These are phyloP conservation scores for Fragum fragum DNA, from an alignment of 2,888 invertebrate genomes.

Conservation along the genomic window DNA sequence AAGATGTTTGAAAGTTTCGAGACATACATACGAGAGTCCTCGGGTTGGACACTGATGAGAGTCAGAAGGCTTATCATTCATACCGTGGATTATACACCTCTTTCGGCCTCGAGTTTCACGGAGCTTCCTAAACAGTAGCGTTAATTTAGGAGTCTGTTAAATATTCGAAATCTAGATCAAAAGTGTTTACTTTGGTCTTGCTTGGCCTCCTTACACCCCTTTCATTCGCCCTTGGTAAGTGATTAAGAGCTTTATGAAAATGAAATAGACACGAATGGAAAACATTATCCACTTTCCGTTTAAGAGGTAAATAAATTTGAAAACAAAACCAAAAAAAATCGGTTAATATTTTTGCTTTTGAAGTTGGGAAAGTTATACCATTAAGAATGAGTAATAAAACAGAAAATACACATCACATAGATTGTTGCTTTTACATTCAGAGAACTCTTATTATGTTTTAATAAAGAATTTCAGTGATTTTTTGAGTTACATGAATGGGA, in stretches of 20 bases:
- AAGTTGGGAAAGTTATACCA: conserved; percentile 14
- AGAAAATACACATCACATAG: not conserved
- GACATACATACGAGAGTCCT: conserved; percentile 61
- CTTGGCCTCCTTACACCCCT: conserved; percentile 51
- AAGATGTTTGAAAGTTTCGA: conserved; percentile 63
- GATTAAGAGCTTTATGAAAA: conserved; percentile 37
- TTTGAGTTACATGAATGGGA: conserved; percentile 22
- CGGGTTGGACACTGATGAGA: conserved; percentile 60
- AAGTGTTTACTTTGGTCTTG: conserved; percentile 51
- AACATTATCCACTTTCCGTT: conserved; percentile 37
- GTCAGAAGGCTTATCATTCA: conserved; percentile 43
- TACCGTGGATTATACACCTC: conserved; percentile 53
- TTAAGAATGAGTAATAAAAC: conserved; percentile 16
- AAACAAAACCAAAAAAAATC: conserved; percentile 49
- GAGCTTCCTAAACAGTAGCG: conserved; percentile 40
- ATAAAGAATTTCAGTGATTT: conserved; percentile 46
- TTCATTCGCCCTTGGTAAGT: conserved; percentile 39
- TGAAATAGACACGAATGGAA: conserved; percentile 39
- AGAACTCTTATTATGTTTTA: conserved; percentile 38
- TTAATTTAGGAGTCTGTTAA: conserved; percentile 29
- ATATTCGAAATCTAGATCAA: conserved; percentile 49
- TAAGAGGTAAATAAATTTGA: conserved; percentile 55
- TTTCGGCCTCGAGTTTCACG: conserved; percentile 51
- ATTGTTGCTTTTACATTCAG: conserved; percentile 37
- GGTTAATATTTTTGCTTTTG: conserved; percentile 43